These are phyloP conservation scores for Liasis olivaceus DNA, from an alignment of 2,797 vertebrate genomes.

Conservation along the genomic window DNA sequence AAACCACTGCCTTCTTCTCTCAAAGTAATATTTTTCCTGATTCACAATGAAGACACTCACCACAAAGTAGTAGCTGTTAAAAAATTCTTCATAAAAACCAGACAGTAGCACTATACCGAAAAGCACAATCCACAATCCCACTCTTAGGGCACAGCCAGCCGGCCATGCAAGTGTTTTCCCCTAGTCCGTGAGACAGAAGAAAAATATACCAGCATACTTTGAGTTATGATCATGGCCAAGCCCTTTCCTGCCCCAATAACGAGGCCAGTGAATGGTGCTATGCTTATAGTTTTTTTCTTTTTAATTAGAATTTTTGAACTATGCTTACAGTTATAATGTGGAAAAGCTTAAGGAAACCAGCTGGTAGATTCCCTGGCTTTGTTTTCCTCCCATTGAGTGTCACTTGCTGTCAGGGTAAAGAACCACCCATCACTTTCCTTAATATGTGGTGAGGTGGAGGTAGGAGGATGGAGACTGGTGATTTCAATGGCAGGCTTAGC, in stretches of 20 bases:
- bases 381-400: neutral
- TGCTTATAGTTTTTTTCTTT: neutral
- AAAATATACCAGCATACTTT: neutral
- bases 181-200: neutral
- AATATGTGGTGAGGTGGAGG: neutral
- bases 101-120: neutral
- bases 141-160: neutral
- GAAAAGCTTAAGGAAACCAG: neutral
- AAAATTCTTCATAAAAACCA: slow-evolving; percentile 10
- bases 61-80: slow-evolving; percentile 22
- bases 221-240: neutral
- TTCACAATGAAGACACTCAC: slow-evolving; percentile 29
- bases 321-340: neutral
- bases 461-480: neutral
- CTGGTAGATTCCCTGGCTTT: neutral
- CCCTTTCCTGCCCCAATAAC: neutral
- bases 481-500: neutral
- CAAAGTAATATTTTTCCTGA: slow-evolving; percentile 40
- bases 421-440: neutral
- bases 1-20: slow-evolving; percentile 50
- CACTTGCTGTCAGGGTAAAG: neutral
- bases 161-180: neutral
- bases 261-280: neutral
- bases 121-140: neutral
- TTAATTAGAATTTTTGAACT: neutral